Percentiles rank a stretch among this genome's conserved stretches.
These are phyloP conservation scores for Copidosoma aretas DNA, from an alignment of 2,888 invertebrate species.

Conservation along the genomic window DNA sequence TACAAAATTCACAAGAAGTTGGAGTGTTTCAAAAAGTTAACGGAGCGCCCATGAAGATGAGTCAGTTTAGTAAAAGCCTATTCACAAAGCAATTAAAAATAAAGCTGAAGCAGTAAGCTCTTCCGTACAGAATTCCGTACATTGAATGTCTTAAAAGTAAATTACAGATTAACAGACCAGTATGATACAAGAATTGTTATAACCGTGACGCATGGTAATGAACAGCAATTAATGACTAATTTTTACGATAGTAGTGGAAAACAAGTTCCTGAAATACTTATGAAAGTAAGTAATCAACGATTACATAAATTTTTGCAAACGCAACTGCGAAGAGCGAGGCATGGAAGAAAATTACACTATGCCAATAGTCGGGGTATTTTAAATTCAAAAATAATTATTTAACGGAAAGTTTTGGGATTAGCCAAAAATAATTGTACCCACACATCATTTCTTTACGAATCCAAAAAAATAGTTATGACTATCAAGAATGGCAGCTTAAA, in stretches of 20 bases:
- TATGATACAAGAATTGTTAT: constrained; percentile 8
- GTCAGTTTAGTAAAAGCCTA: no score
- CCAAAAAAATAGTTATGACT: no score
- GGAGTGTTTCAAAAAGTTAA: no score
- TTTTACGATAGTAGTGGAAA: constrained; percentile 2
- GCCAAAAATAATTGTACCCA: no score
- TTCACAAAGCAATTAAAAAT: constrained; percentile 12
- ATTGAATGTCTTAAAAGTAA: constrained; percentile 8
- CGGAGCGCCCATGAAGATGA: no score
- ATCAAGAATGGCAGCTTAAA: no score
- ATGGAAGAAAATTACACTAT: neutral
- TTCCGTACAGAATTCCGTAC: neutral
- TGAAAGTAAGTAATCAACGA: neutral
- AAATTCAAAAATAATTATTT: no score
- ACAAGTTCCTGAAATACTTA: neutral
- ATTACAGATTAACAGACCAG: constrained; percentile 1
- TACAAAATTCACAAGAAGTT: no score
- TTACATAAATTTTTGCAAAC: constrained; percentile 5
- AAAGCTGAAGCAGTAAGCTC: constrained; percentile 19
- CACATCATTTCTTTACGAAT: no score
- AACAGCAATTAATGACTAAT: constrained; percentile 20
- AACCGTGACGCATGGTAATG: constrained; percentile 22
- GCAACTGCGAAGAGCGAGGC: neutral
- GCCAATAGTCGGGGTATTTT: no score
- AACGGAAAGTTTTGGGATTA: no score